phyloP scores from a whole-genome alignment of 2,113 vertebrate species.

The Nymphicus hollandicus region DNA sequence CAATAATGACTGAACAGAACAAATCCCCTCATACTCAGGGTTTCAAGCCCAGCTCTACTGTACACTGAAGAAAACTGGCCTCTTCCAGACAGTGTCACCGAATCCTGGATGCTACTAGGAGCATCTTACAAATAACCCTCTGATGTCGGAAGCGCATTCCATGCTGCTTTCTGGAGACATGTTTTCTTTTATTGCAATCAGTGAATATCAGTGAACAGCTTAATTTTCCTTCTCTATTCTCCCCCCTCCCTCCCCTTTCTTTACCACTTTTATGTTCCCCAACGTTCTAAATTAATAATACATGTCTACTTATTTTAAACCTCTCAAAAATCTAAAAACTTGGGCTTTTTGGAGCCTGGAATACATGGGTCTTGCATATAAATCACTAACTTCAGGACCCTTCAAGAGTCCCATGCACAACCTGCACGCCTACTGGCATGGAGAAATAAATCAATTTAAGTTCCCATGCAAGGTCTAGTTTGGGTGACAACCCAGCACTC shows the following conservation, averaged over 20 bases:
- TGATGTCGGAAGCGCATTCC: not conserved
- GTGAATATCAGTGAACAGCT: not conserved
- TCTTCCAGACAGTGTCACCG: not conserved
- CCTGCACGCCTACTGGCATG: not conserved
- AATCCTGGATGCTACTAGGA: not conserved
- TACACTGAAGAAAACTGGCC: not conserved
- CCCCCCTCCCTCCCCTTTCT: too few species aligned
- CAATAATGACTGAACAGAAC: not conserved
- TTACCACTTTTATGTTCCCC: not conserved
- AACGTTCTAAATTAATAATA: not conserved
- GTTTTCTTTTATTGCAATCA: not conserved
- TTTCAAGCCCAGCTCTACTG: not conserved
- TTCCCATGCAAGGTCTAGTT: not conserved
- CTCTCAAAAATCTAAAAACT: not conserved
- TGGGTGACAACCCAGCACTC: not conserved
- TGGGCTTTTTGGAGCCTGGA: not conserved
- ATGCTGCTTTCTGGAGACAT: not conserved
- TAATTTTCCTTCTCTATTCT: not conserved
- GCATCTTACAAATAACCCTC: not conserved
- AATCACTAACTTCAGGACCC: not conserved
- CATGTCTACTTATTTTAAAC: not conserved
- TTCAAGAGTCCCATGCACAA: not conserved
- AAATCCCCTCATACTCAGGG: rapidly evolving
- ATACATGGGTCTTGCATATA: not conserved
- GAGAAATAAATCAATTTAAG: not conserved